Base-by-base conservation (phyloP, 2,888 invertebrate genomes). In the Pegoplata infirma region DNA sequence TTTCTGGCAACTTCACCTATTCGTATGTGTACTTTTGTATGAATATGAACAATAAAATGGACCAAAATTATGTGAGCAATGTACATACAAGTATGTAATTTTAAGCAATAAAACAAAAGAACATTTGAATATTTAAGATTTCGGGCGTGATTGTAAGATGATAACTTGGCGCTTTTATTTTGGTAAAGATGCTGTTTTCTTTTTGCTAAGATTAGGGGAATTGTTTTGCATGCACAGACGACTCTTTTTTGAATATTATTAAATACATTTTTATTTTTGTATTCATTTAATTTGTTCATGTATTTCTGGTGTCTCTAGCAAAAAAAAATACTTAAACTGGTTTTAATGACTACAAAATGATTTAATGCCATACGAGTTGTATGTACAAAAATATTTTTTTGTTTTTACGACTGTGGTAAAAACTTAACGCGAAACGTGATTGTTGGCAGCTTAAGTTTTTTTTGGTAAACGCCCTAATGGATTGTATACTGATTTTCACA, bases 281-380 rank as follows among this genome's bases (percentile, higher is more conserved):
- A 21, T 51, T 51, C 14, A 7, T 14, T 8, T 21, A 7, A 7
- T 25, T 25, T 51, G 2, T 25, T 14, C 6, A 16, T 51, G 1
- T 21, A 3, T 12, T 23, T 49, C 47, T 3, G 3, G n/a, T 40
- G n/a, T 12, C 36, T n/a, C 3, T 1, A 51, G 40, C 36, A 59
- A 56, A 47, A 25, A 63, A 67, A 19, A 40, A 32, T 46, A 53
- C 46, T 47, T 44, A 68, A 68, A 55, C 61, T 68, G 55, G 25
- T 75, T 75, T 68, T 75, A 75, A 66, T 63, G 55, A 68, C 75
- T 68, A 32, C 25, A 51, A 78, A 73, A 78, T 73, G 68, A 78
- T 73, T 78, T 73, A 78, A 63, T 58, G 61, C 47, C 28, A 40
- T 56, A 66, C 59, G 64, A 67, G 56, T 69, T n/a, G n/a, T n/a